A percentile compares a stretch with the other conserved stretches of the same genome.
These are phyloP conservation scores for Baccha elongata DNA, from an alignment of 2,888 invertebrate genomes.

Conservation along the genomic window DNA sequence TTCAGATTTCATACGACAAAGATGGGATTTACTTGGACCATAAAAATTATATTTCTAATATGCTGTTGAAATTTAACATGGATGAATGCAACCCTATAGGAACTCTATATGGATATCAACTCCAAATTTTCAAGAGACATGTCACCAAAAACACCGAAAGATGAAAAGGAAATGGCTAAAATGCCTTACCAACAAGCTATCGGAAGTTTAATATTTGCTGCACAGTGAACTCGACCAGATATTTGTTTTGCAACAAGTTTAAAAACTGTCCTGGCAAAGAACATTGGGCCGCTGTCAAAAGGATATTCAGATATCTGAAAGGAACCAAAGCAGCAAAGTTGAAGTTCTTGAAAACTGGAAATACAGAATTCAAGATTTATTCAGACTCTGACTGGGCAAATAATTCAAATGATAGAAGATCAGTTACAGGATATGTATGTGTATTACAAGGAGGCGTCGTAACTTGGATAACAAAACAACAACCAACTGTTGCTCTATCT, in stretches of 20 bases:
- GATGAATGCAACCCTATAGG: background rate
- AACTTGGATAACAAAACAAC: too few species aligned
- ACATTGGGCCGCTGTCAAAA: background rate
- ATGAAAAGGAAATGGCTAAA: too few species aligned
- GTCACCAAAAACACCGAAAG: background rate
- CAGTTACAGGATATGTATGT: constrained; percentile 11
- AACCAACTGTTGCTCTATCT: too few species aligned
- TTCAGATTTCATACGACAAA: too few species aligned
- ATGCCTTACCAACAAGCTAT: constrained; percentile 1
- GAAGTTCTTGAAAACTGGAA: background rate
- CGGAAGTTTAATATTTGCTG: constrained; percentile 8
- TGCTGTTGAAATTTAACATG: too few species aligned
- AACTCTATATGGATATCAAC: background rate
- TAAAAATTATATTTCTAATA: too few species aligned
- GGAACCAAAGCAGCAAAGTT: background rate
- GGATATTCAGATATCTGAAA: constrained; percentile 6
- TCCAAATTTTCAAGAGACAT: too few species aligned
- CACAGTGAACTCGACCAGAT: too few species aligned
- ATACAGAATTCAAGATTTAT: constrained; percentile 2
- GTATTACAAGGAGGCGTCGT: background rate
- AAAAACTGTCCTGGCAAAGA: too few species aligned
- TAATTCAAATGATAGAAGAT: constrained; percentile 20
- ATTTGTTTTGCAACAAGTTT: too few species aligned
- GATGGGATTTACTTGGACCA: too few species aligned
- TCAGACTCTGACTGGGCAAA: constrained; percentile 12